These are phyloP conservation scores for Eretmocerus hayati DNA, from an alignment of 2,888 invertebrate species.

Conservation along the genomic window DNA sequence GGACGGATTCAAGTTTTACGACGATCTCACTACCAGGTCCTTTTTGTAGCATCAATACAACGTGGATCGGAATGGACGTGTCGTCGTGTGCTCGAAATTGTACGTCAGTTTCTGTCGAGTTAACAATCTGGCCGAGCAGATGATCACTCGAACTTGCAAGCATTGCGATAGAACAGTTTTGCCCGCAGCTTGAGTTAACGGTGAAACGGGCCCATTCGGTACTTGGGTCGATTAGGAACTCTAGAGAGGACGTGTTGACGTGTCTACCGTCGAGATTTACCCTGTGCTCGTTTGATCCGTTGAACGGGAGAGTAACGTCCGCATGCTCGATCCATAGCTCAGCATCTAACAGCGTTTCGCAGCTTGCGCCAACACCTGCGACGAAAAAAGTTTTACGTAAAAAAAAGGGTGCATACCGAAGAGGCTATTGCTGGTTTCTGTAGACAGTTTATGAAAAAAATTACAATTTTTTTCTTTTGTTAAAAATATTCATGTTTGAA, in stretches of 20 bases:
- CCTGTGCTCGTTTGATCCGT: slow-evolving; percentile 11
- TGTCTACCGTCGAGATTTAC: slow-evolving; percentile 7
- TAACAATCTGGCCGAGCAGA: slow-evolving; percentile 27
- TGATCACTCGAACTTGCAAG: slow-evolving; percentile 30
- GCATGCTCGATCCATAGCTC: slow-evolving; percentile 56
- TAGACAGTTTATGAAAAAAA: too few relatives aligned
- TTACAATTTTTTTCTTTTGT: too few relatives aligned
- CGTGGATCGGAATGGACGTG: slow-evolving; percentile 31
- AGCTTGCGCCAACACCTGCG: slow-evolving; percentile 63
- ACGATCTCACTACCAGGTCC: slow-evolving; percentile 30
- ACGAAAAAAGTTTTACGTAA: too few relatives aligned
- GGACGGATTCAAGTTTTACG: slow-evolving; percentile 16
- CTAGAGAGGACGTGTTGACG: slow-evolving; percentile 30
- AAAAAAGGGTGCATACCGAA: too few relatives aligned
- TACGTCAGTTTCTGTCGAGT: slow-evolving; percentile 27
- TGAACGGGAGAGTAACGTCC: slow-evolving; percentile 32
- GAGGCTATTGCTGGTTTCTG: too few relatives aligned
- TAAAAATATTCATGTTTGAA: too few relatives aligned
- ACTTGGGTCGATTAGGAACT: slow-evolving; percentile 32
- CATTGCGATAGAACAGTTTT: slow-evolving; percentile 32
- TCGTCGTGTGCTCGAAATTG: slow-evolving; percentile 34
- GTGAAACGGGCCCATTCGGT: slow-evolving; percentile 26
- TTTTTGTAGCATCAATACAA: slow-evolving; percentile 32
- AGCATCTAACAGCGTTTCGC: slow-evolving; percentile 59
- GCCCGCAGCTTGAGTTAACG: slow-evolving; percentile 35